Evolutionary conservation across 64 coral and sea anemone genomes (phyloP).

Genomic region (Porites australiensis): DNA sequence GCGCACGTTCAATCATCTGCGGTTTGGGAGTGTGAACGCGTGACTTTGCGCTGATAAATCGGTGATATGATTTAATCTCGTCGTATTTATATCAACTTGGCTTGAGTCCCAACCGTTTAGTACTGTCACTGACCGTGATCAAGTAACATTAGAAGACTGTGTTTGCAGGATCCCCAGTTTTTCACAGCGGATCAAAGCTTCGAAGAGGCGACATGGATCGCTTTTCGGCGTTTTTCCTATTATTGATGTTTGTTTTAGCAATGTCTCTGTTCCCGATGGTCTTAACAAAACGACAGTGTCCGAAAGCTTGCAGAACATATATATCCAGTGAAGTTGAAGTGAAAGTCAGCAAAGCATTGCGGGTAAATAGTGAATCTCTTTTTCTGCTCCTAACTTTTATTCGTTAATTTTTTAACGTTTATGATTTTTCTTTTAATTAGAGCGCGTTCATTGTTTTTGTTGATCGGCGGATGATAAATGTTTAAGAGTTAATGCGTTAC

Average conservation of each 20-base stretch:
- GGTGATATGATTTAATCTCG: conserved; percentile 41
- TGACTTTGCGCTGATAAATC: conserved; percentile 42
- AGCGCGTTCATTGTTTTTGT: conserved; percentile 16
- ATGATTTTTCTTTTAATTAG: conserved; percentile 23
- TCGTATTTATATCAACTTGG: conserved; percentile 18
- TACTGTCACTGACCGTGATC: not conserved
- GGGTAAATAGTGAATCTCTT: not conserved
- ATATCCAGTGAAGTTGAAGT: conserved; percentile 15
- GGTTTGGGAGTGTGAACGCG: conserved; percentile 32
- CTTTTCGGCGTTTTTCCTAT: not conserved
- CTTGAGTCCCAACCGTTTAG: conserved; percentile 3
- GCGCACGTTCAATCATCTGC: conserved; percentile 6
- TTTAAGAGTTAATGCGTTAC: not conserved
- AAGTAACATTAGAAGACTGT: not conserved
- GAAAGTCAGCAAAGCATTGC: not conserved
- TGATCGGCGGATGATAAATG: not conserved
- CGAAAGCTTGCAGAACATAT: conserved; percentile 35
- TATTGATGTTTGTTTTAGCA: conserved; percentile 33
- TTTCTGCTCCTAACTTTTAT: not conserved
- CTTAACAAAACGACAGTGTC: not conserved
- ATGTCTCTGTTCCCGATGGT: not conserved
- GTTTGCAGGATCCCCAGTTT: not conserved
- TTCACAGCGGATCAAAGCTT: not conserved
- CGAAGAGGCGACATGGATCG: not conserved
- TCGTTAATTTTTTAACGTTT: conserved; percentile 21